These are phyloP conservation scores for Ptilonorhynchus violaceus DNA, from an alignment of 2,113 vertebrate genomes.

Conservation along the genomic window DNA sequence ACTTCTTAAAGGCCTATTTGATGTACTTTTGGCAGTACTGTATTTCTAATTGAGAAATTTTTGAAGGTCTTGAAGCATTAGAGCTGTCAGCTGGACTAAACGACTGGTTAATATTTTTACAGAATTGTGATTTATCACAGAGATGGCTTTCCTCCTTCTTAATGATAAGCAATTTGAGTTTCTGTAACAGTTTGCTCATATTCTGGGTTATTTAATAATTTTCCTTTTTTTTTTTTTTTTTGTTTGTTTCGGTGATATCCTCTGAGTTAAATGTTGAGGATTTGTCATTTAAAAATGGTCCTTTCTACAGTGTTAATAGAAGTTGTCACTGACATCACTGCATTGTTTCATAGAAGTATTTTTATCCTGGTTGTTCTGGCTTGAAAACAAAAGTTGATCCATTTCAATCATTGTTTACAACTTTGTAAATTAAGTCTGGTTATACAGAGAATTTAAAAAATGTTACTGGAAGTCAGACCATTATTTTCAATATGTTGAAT, in stretches of 20 bases:
- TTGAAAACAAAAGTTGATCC: neutral
- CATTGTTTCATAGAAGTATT: neutral
- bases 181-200: neutral
- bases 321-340: neutral
- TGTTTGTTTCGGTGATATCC: neutral
- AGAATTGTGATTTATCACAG: neutral
- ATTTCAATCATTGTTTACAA: neutral
- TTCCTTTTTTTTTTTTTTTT: neutral
- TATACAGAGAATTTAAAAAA: neutral
- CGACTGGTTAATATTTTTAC: neutral
- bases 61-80: neutral
- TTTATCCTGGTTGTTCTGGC: neutral
- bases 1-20: neutral
- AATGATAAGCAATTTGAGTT: neutral
- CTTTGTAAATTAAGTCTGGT: neutral
- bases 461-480: neutral
- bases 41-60: neutral
- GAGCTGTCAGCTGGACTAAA: conserved; percentile 8
- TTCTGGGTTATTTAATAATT: neutral
- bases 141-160: neutral
- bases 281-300: neutral
- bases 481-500: neutral
- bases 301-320: neutral
- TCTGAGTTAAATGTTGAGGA: neutral
- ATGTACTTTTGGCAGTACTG: neutral